Percentiles rank a stretch among this genome's conserved stretches.
phyloP scores from a whole-genome alignment of 2,888 invertebrate genomes.

The Tineola bisselliella region DNA sequence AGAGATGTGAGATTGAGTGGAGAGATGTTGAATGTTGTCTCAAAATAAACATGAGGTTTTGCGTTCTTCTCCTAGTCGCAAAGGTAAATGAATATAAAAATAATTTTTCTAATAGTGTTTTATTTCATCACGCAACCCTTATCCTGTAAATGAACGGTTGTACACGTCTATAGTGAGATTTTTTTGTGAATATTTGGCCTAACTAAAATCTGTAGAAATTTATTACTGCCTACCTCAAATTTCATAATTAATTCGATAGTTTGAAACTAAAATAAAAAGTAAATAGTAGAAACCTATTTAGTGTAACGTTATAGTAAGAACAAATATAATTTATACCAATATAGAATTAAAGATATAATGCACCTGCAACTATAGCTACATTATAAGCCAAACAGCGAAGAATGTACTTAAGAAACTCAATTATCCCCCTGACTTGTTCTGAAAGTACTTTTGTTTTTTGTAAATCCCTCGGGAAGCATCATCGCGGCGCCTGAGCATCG shows the following conservation, averaged over 20 bases:
- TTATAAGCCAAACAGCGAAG: neutral
- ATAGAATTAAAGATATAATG: neutral
- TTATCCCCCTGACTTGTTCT: slow-evolving; percentile 37
- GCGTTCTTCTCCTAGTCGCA: slow-evolving; percentile 6
- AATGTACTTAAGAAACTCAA: neutral
- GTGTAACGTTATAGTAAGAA: too few relatives aligned
- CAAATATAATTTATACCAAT: too few relatives aligned
- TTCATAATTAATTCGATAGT: too few relatives aligned
- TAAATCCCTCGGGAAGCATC: slow-evolving; percentile 52
- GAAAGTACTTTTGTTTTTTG: slow-evolving; percentile 50
- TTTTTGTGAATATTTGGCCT: too few relatives aligned
- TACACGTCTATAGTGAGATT: too few relatives aligned
- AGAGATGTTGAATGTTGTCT: neutral
- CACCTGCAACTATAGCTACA: neutral
- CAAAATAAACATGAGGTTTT: slow-evolving; percentile 7
- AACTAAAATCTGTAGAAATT: too few relatives aligned
- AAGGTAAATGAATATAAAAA: neutral
- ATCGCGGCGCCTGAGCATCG: slow-evolving; percentile 52
- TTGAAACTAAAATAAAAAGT: too few relatives aligned
- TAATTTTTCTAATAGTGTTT: neutral
- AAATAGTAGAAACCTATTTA: too few relatives aligned
- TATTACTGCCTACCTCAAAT: too few relatives aligned
- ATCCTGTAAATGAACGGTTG: too few relatives aligned
- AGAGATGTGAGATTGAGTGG: neutral
- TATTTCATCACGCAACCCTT: neutral